Base-by-base conservation (phyloP, 2,113 vertebrate genomes). In the Plecturocebus donacophilus region DNA sequence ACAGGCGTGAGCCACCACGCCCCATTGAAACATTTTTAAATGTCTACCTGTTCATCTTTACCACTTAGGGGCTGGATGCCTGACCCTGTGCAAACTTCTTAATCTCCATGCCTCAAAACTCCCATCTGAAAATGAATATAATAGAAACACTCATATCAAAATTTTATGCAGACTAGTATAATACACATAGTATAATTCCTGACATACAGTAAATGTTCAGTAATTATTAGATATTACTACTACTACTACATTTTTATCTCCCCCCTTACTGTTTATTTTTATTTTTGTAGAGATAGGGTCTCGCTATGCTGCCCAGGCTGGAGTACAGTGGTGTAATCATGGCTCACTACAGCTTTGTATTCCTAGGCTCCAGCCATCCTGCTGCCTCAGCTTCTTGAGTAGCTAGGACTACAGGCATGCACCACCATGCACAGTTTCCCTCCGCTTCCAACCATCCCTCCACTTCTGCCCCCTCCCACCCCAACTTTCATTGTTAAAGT, bases 1-100 rank as follows among this genome's bases (percentile, higher is more conserved):
- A 64, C 27, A 64, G 27, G 27, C 2, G 0, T 64, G 61, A 64
- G 61, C 27, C 27, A 10, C 61, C 0, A 5, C 8, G 13, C 2
- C 61, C 61, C 12, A 64, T 27, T 30, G 30, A 64, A 64, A 64
- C 25, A 56, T 79, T 54, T 87, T 45, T 54, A 42, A 56, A 70
- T 40, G 45, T 73, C 42, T 73, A 42, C 16, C 42, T 21, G 4
- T n/a, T 49, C 7, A 54, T 73, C 7, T 56, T 64, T 58, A 21
- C 89, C 27, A 58, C 19, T 38, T 35, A 42, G 16, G 10, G 76
- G 10, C 6, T 64, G 76, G 14, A 5, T 64, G 11, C 40, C 16
- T 64, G 25, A 45, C 21, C 6, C 1, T 13, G 10, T 40, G 27
- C 4, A 56, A 66, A 66, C 52, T 56, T 61, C 27, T 64, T 38